Base-by-base conservation (phyloP, 1,140 invertebrate species). In the Brachionus calyciflorus region DNA sequence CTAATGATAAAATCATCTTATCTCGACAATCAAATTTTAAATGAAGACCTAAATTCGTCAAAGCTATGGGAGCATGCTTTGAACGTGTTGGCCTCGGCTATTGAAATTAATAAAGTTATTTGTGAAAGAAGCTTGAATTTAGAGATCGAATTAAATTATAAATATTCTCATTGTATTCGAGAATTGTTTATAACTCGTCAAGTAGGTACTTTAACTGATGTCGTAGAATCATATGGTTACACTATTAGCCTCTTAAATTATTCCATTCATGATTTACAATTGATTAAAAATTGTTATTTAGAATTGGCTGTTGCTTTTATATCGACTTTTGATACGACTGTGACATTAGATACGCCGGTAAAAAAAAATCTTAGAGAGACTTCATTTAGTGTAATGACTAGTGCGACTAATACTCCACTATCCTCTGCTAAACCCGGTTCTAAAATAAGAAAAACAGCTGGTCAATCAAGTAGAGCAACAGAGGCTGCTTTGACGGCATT, bases 281-380 rank as follows among this genome's bases (percentile, higher is more conserved):
- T 73, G 12, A 73, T 73, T 1, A 49, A 73, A 49, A n/a, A 49
- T 9, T 73, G 69, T 24, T 73, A 73, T 51, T 53, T 73, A 30
- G 69, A 73, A 37, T 7, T 73, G 12, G 69, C 69, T 21, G 69
- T 55, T 7, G 51, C n/a, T 21, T 73, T 73, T 51, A 55, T 73
- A 24, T 73, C 46, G 9, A 51, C 69, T 7, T 73, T 73, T 55
- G 69, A 73, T 40, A 9, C 24, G n/a, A 73, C 21, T 28, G 17
- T 70, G 6, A 51, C 41, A 6, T 3, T 41, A 19, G 69, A 51
- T 9, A 28, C 7, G 46, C 19, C 69, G 0, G 3, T 1, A 3
- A 53, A 19, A 30, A 49, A 33, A 53, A 30, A 9, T 73, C 10
- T 2, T 2, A 26, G 69, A 44, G 60, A 65, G 12, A 65, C 33